Evolutionary conservation across 2,113 vertebrate species (phyloP).

Genomic region (Ptychochromis oligacanthus): DNA sequence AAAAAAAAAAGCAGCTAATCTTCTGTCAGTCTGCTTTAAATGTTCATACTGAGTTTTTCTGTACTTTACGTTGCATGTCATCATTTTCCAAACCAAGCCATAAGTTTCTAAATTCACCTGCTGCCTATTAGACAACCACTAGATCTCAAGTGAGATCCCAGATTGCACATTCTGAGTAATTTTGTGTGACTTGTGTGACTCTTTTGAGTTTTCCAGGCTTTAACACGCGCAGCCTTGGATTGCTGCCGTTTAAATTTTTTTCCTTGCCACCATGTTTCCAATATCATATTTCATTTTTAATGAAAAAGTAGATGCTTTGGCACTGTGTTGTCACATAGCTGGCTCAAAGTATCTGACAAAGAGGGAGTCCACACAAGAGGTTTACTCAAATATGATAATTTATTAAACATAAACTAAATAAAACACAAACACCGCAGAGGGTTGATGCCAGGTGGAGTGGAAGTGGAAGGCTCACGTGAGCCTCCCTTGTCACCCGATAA

Average conservation of each 20-base stretch:
- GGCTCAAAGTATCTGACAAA: rapidly evolving
- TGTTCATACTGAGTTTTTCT: neutral
- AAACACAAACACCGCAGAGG: no score
- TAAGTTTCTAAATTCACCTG: neutral
- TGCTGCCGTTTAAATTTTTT: neutral
- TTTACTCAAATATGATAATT: neutral
- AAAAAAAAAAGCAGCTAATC: neutral
- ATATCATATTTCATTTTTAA: neutral
- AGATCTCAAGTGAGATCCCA: neutral
- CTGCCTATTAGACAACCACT: neutral
- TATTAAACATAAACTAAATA: neutral
- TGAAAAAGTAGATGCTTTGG: neutral
- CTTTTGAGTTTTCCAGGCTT: no score
- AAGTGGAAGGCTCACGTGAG: neutral
- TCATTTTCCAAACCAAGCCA: neutral
- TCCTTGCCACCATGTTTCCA: neutral
- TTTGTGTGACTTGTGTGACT: neutral
- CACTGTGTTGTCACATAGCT: neutral
- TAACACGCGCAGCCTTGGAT: neutral
- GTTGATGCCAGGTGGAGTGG: neutral
- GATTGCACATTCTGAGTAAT: neutral
- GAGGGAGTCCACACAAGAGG: neutral
- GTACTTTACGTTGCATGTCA: neutral
- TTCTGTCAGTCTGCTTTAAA: neutral
- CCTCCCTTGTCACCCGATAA: neutral